Conservation (phyloP, 1,140 invertebrate genomes). For the Lysiphlebus fabarum region DNA sequence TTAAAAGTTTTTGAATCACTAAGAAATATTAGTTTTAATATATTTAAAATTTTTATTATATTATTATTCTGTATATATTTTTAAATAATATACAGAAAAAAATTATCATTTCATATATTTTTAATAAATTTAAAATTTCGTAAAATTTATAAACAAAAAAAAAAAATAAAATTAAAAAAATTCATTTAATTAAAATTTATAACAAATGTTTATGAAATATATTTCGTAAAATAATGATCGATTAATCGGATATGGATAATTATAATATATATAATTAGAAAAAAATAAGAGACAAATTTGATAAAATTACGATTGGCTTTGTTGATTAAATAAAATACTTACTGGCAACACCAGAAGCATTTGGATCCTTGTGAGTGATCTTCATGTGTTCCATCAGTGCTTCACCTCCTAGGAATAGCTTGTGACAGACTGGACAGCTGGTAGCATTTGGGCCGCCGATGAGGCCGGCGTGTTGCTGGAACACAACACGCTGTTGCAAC, state of each 20-base stretch:
- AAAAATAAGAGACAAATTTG: slow-evolving; percentile 8
- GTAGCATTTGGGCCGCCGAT: slow-evolving; percentile 85
- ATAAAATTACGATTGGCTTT: neutral
- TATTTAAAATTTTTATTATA: too few species aligned
- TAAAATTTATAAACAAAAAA: too few species aligned
- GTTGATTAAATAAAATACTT: slow-evolving; percentile 58
- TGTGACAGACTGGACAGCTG: slow-evolving; percentile 87
- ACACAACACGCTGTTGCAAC: slow-evolving; percentile 81
- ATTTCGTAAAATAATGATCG: neutral
- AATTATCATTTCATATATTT: too few species aligned
- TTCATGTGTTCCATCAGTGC: slow-evolving; percentile 95
- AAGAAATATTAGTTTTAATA: too few species aligned
- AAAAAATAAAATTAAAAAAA: neutral
- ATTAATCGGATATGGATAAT: too few species aligned
- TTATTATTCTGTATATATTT: too few species aligned
- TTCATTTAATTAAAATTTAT: neutral
- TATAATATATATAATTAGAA: neutral
- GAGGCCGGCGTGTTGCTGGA: slow-evolving; percentile 91
- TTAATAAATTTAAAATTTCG: neutral
- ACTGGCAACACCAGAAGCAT: slow-evolving; percentile 83
- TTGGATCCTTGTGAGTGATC: slow-evolving; percentile 88
- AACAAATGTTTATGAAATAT: neutral
- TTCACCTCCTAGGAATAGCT: slow-evolving; percentile 86
- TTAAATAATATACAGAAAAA: too few species aligned
- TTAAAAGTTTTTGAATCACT: too few species aligned